These are phyloP conservation scores for Zapus hudsonius DNA, from an alignment of 2,113 vertebrate genomes.

Conservation along the genomic window DNA sequence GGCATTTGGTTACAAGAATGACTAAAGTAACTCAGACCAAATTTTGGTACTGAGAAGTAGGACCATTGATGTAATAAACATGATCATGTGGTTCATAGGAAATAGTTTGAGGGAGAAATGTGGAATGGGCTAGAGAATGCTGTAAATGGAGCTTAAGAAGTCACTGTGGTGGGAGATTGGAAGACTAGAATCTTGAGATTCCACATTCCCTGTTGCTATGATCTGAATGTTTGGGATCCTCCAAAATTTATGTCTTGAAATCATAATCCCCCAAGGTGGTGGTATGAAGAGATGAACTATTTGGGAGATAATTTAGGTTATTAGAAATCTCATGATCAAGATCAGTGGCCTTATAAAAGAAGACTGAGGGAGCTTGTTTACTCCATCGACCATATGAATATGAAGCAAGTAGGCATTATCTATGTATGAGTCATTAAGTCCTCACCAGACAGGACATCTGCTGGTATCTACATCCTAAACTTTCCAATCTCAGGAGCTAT, in stretches of 20 bases:
- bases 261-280: background rate
- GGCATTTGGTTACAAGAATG: too few species aligned
- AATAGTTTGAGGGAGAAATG: too few species aligned
- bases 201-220: background rate
- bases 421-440: background rate
- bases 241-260: background rate
- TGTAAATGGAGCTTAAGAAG: too few species aligned
- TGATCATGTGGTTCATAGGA: too few species aligned
- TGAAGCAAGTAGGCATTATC: background rate
- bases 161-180: too few species aligned
- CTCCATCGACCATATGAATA: background rate
- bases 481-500: background rate
- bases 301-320: background rate
- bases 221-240: background rate
- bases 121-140: too few species aligned
- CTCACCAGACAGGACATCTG: background rate
- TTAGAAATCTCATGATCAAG: background rate
- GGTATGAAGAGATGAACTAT: background rate
- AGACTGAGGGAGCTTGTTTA: background rate
- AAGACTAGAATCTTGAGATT: background rate
- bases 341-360: background rate
- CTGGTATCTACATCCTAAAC: background rate
- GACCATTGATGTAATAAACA: too few species aligned
- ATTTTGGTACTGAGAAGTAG: too few species aligned
- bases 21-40: too few species aligned